Conservation (phyloP, 2,797 vertebrate species). For the Meda fulgida region DNA sequence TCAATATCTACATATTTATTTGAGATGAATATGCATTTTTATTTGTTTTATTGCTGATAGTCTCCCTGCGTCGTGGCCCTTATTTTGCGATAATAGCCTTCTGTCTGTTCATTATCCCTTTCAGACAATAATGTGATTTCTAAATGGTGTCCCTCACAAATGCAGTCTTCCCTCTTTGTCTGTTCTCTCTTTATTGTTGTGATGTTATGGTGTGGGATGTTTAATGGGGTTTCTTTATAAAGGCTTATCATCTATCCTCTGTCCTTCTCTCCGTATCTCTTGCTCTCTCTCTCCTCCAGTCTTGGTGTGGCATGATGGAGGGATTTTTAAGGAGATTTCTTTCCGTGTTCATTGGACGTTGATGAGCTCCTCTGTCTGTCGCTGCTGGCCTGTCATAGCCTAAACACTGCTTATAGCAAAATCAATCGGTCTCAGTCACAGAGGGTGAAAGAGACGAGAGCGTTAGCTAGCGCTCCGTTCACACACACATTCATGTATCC, state of each 20-base stretch:
- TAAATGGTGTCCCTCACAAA: conserved; percentile 3
- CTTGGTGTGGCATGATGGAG: conserved; percentile 70
- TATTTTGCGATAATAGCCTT: neutral
- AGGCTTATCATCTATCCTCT: conserved; percentile 2
- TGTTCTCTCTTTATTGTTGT: neutral
- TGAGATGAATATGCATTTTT: neutral
- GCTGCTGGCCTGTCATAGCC: conserved; percentile 82
- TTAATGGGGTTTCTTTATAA: conserved; percentile 42
- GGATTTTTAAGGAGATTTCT: conserved; percentile 77
- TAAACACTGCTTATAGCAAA: conserved; percentile 83
- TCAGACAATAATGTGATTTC: conserved; percentile 31
- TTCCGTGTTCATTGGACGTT: conserved; percentile 74
- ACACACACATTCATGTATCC: conserved; percentile 58
- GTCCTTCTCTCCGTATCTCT: neutral
- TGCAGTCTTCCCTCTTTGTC: conserved; percentile 1
- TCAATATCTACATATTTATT: neutral
- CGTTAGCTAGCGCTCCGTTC: conserved; percentile 36
- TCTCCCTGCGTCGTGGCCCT: neutral
- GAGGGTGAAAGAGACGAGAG: conserved; percentile 48
- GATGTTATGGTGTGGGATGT: neutral
- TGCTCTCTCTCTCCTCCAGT: neutral
- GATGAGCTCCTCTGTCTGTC: conserved; percentile 84
- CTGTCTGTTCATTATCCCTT: neutral
- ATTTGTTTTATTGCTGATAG: neutral
- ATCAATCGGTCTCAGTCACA: conserved; percentile 72